These are phyloP conservation scores for Myotis vivesi DNA, from an alignment of 2,797 vertebrate species.

Conservation along the genomic window DNA sequence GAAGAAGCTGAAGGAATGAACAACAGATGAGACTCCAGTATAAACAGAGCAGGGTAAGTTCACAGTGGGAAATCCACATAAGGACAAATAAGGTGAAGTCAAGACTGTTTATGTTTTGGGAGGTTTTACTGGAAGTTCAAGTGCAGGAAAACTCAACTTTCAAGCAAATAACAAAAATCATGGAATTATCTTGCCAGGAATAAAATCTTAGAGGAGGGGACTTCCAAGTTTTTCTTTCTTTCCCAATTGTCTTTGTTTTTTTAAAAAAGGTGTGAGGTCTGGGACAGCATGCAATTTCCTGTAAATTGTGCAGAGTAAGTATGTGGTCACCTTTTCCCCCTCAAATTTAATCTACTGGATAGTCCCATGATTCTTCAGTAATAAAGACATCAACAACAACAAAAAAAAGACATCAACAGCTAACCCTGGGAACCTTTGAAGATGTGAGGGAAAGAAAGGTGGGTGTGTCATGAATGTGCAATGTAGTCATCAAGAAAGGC, in stretches of 20 bases:
- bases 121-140: slow-evolving; percentile 58
- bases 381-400: background rate
- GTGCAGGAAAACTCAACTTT: slow-evolving; percentile 31
- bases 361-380: background rate
- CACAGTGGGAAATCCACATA: background rate
- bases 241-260: slow-evolving; percentile 2
- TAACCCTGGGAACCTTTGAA: background rate
- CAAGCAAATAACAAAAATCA: slow-evolving; percentile 38
- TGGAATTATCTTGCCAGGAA: slow-evolving; percentile 51
- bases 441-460: slow-evolving; percentile 5
- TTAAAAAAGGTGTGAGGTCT: slow-evolving; percentile 55
- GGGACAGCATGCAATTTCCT: background rate
- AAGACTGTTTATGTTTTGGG: slow-evolving; percentile 39
- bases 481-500: background rate
- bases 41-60: slow-evolving; percentile 34
- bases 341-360: background rate
- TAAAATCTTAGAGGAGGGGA: slow-evolving; percentile 46
- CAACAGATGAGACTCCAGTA: background rate
- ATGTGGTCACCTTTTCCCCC: background rate
- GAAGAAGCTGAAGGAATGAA: background rate
- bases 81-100: slow-evolving; percentile 49
- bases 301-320: background rate
- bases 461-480: background rate
- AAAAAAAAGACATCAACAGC: background rate
- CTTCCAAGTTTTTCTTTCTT: slow-evolving; percentile 51